These are phyloP conservation scores for Therioaphis trifolii DNA, from an alignment of 2,888 invertebrate species.

Conservation along the genomic window DNA sequence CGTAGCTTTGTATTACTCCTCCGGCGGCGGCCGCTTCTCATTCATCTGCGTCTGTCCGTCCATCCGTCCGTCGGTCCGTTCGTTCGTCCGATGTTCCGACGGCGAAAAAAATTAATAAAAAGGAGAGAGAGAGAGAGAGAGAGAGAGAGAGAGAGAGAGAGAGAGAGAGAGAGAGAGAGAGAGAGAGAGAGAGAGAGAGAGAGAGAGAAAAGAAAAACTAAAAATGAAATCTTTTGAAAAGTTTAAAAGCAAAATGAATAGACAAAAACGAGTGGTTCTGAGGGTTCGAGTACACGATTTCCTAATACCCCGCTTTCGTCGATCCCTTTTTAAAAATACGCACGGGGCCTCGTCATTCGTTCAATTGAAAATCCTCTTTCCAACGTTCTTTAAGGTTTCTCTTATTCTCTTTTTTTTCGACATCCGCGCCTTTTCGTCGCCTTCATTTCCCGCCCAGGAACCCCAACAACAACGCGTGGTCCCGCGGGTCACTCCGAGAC, in stretches of 20 bases:
- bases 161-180: no score
- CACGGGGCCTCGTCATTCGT: not conserved
- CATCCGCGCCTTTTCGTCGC: not conserved
- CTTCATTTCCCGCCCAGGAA: no score
- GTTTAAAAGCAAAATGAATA: conserved; percentile 6
- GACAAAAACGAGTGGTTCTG: not conserved
- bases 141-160: not conserved
- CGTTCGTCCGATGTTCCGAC: not conserved
- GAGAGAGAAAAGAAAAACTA: not conserved
- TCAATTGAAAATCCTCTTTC: not conserved
- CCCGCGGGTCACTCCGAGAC: no score
- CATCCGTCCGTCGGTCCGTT: not conserved
- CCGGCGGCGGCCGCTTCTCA: no score
- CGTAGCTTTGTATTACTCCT: not conserved
- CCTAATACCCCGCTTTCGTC: not conserved
- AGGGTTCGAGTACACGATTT: not conserved
- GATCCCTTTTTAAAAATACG: not conserved
- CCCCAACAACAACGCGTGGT: no score
- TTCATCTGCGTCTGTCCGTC: not conserved
- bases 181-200: no score
- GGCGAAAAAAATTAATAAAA: not conserved
- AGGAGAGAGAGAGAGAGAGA: no score
- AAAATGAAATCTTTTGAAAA: conserved; percentile 37
- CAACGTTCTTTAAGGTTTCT: not conserved
- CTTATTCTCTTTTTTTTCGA: not conserved